Base-by-base conservation (phyloP, 1,140 invertebrate species). In the Periplaneta americana region DNA sequence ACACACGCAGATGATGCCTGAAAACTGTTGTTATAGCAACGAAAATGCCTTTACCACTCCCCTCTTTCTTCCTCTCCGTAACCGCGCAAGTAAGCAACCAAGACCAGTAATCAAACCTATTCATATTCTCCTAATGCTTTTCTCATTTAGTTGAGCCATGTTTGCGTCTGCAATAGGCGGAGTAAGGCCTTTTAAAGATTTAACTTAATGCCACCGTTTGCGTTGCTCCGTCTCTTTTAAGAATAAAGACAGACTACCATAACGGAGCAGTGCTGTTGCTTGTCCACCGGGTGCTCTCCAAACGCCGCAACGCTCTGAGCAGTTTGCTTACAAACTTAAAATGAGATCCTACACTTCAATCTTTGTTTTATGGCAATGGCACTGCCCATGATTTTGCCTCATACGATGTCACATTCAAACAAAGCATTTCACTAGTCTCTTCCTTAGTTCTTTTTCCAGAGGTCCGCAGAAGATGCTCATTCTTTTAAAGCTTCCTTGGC, bases 61-160 rank as follows among this genome's bases (percentile, higher is more conserved):
- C 33, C 79, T 37, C n/a, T 78, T 37, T 13, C 37, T 37, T 66
- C 48, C 48, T 66, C 48, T 28, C 22, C 8, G 22, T 66, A 66
- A 66, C 48, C 48, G 48, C 22, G 22, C 48, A 66, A 66, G 22
- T 66, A 66, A 66, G 48, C 48, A 66, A 66, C 48, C 48, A 66
- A 66, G 48, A 66, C 48, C 48, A 37, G 82, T 83, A 83, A 83
- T 83, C 82, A 83, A 83, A 83, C 80, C 80, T 83, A 83, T 83
- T 83, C 82, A 83, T 83, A 83, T 83, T 83, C 82, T 82, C 82
- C 80, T 83, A 83, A 83, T 83, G 82, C 82, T 81, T 82, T 83
- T 83, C 82, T 83, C 82, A 83, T 83, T 83, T 83, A 81, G 66
- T 83, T 31, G 80, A 80, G 74, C 66, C 48, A 28, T 75, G 80